These are phyloP conservation scores for Indicator indicator DNA, from an alignment of 2,113 vertebrate species.

Conservation along the genomic window DNA sequence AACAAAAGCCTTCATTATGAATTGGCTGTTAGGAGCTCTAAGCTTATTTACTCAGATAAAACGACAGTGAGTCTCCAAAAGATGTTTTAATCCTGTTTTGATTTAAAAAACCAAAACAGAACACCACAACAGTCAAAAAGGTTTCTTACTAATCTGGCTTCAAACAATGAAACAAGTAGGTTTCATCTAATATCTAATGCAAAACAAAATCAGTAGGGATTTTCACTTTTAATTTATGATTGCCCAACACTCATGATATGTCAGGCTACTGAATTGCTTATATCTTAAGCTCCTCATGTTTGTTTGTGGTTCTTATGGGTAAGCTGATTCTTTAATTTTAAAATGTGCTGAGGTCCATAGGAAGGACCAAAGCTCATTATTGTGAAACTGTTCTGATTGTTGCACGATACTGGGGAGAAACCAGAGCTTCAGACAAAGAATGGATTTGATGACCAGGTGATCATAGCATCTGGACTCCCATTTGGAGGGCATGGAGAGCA, in stretches of 20 bases:
- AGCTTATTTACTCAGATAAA: slow-evolving; percentile 51
- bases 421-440: background rate
- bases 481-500: background rate
- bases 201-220: slow-evolving; percentile 1
- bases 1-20: slow-evolving; percentile 57
- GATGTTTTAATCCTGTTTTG: slow-evolving; percentile 51
- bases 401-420: background rate
- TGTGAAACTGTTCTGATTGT: background rate
- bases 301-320: background rate
- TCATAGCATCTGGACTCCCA: background rate
- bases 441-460: background rate
- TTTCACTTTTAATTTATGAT: slow-evolving; percentile 35
- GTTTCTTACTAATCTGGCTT: slow-evolving; percentile 31
- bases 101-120: background rate
- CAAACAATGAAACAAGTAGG: rapidly evolving
- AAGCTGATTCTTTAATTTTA: slow-evolving; percentile 42
- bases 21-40: slow-evolving; percentile 26
- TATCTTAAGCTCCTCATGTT: background rate
- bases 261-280: background rate
- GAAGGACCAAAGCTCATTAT: background rate
- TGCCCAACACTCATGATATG: background rate
- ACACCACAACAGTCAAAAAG: background rate
- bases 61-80: slow-evolving; percentile 32
- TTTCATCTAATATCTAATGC: slow-evolving; percentile 29
- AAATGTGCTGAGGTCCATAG: background rate